phyloP scores from a whole-genome alignment of 2,888 invertebrate genomes.

The Empis stercorea region DNA sequence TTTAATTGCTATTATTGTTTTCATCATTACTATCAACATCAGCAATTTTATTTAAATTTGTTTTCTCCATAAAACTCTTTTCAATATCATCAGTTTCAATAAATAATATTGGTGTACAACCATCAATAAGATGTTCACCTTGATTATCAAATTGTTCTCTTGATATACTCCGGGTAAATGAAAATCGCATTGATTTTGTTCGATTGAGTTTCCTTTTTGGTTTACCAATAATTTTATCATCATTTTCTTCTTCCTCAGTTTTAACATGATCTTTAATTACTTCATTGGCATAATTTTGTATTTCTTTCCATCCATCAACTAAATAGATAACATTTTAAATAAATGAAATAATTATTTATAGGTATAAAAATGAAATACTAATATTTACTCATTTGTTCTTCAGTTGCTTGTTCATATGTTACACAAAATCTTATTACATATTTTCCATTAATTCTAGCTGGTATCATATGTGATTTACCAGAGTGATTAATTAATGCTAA shows the following conservation, averaged over 20 bases:
- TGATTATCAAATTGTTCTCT: slow-evolving; percentile 35
- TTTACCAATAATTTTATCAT: slow-evolving; percentile 14
- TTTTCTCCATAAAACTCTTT: slow-evolving; percentile 28
- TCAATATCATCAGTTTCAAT: slow-evolving; percentile 30
- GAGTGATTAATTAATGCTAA: slow-evolving; percentile 69
- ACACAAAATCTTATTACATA: slow-evolving; percentile 72
- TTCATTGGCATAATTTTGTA: slow-evolving; percentile 46
- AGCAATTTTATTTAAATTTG: slow-evolving; percentile 23
- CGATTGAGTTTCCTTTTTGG: slow-evolving; percentile 34
- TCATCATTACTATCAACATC: slow-evolving; percentile 33
- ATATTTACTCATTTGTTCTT: slow-evolving; percentile 50
- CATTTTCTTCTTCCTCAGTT: slow-evolving; percentile 2
- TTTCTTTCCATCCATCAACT: slow-evolving; percentile 50
- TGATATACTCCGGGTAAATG: slow-evolving; percentile 37
- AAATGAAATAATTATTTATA: neutral
- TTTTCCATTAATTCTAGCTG: slow-evolving; percentile 59
- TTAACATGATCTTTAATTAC: slow-evolving; percentile 34
- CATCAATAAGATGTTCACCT: slow-evolving; percentile 33
- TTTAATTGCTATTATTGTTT: slow-evolving; percentile 26
- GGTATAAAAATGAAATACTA: too few relatives aligned
- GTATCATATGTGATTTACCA: slow-evolving; percentile 77
- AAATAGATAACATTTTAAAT: too few relatives aligned
- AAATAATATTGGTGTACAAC: slow-evolving; percentile 35
- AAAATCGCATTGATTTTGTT: slow-evolving; percentile 34
- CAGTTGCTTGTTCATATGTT: slow-evolving; percentile 60